These are phyloP conservation scores for Chrysopilus asiliformis DNA, from an alignment of 2,888 invertebrate genomes.

Conservation along the genomic window DNA sequence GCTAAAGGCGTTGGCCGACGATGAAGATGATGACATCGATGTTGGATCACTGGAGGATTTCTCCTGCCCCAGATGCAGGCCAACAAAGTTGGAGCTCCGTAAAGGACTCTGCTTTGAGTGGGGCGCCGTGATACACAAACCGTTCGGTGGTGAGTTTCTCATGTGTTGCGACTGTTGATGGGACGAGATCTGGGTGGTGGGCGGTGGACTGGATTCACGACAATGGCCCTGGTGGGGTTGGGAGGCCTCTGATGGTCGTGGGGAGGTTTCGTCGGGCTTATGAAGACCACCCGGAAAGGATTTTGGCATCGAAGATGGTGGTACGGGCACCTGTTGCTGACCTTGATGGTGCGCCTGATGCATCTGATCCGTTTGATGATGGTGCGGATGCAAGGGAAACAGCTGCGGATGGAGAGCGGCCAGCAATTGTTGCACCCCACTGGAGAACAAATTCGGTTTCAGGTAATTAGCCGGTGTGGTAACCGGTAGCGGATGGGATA, in stretches of 20 bases:
- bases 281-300: slow-evolving; percentile 11
- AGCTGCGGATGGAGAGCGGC: slow-evolving; percentile 63
- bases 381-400: slow-evolving; percentile 27
- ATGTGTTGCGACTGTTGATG: slow-evolving; percentile 22
- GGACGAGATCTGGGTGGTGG: too few relatives aligned
- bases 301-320: too few relatives aligned
- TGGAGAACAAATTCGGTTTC: slow-evolving; percentile 62
- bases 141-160: slow-evolving; percentile 3
- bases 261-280: slow-evolving; percentile 15
- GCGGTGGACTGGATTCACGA: slow-evolving; percentile 23
- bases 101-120: slow-evolving; percentile 6
- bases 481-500: slow-evolving; percentile 51
- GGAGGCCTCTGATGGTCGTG: slow-evolving; percentile 18
- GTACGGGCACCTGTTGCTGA: slow-evolving; percentile 23
- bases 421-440: slow-evolving; percentile 59
- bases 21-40: slow-evolving; percentile 10
- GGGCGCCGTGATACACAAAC: background rate
- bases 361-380: slow-evolving; percentile 19
- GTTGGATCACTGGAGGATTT: slow-evolving; percentile 2
- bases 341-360: slow-evolving; percentile 36
- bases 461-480: slow-evolving; percentile 57
- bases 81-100: slow-evolving; percentile 5
- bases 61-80: slow-evolving; percentile 6
- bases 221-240: slow-evolving; percentile 18
- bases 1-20: slow-evolving; percentile 9